Evolutionary conservation across 1,140 invertebrate genomes (phyloP).

Genomic region (Luehdorfia chinensis): DNA sequence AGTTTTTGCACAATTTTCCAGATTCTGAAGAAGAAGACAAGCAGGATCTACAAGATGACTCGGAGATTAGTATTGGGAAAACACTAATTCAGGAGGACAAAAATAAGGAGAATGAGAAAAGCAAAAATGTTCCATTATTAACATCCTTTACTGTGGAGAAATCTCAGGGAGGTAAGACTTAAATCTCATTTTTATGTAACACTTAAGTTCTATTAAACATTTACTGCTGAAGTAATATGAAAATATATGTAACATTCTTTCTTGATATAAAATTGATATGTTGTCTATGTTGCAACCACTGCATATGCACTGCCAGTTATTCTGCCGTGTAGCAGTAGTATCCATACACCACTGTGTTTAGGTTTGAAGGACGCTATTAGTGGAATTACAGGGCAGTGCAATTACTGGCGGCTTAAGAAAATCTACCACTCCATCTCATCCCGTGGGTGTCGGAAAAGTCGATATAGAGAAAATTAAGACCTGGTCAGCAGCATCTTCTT

Average conservation of each 20-base stretch:
- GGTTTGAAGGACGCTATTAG: no score
- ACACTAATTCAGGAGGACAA: constrained; percentile 23
- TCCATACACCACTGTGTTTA: no score
- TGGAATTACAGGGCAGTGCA: no score
- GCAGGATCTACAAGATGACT: constrained; percentile 1
- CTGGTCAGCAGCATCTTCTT: no score
- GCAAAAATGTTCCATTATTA: constrained; percentile 19
- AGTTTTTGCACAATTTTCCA: no score
- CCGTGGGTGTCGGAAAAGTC: no score
- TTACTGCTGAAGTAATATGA: neutral
- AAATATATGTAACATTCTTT: neutral
- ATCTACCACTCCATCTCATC: no score
- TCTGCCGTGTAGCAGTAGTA: no score
- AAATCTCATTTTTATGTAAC: neutral
- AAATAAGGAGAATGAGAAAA: constrained; percentile 19
- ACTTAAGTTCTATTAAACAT: neutral
- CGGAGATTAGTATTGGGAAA: constrained; percentile 12
- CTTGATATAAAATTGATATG: neutral
- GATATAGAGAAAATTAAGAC: no score
- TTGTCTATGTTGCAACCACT: no score
- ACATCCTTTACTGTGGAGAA: constrained; percentile 23
- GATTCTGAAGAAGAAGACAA: constrained; percentile 28
- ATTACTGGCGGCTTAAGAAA: no score
- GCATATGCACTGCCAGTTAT: no score
- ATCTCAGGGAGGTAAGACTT: constrained; percentile 23